phyloP scores from a whole-genome alignment of 1,140 invertebrate species.

The Drosophila suzukii region DNA sequence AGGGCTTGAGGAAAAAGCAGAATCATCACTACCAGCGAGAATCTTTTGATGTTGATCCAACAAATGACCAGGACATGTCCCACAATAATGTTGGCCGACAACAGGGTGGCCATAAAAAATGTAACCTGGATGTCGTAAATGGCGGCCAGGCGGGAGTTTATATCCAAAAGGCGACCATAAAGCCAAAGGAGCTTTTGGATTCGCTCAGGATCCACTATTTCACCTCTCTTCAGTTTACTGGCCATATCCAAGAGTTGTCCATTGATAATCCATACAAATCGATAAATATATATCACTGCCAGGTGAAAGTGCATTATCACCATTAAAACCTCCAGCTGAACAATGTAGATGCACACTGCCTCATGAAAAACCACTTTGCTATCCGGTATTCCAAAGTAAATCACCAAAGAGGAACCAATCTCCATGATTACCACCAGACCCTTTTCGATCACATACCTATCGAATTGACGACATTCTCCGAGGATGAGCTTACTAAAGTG shows the following conservation, averaged over 20 bases:
- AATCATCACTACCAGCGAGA: neutral
- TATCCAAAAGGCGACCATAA: slow-evolving; percentile 31
- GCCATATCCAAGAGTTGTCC: slow-evolving; percentile 36
- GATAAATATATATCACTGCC: slow-evolving; percentile 42
- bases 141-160: slow-evolving; percentile 19
- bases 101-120: neutral
- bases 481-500: slow-evolving; percentile 8
- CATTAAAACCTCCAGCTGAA: slow-evolving; percentile 18
- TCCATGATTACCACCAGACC: slow-evolving; percentile 7
- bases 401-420: slow-evolving; percentile 1
- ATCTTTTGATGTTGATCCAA: neutral
- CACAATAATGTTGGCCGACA: slow-evolving; percentile 12
- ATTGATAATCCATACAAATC: slow-evolving; percentile 57
- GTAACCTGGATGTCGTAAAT: slow-evolving; percentile 43
- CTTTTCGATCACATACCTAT: slow-evolving; percentile 18
- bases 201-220: neutral
- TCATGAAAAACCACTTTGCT: neutral
- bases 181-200: neutral
- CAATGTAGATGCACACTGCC: slow-evolving; percentile 2
- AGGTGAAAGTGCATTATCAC: slow-evolving; percentile 55
- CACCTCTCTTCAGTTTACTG: slow-evolving; percentile 3
- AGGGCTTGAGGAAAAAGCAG: slow-evolving; percentile 19
- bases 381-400: slow-evolving; percentile 3
- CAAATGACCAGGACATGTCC: slow-evolving; percentile 10
- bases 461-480: neutral